These are phyloP conservation scores for Macroglossus sobrinus DNA, from an alignment of 2,113 vertebrate genomes.

Conservation along the genomic window DNA sequence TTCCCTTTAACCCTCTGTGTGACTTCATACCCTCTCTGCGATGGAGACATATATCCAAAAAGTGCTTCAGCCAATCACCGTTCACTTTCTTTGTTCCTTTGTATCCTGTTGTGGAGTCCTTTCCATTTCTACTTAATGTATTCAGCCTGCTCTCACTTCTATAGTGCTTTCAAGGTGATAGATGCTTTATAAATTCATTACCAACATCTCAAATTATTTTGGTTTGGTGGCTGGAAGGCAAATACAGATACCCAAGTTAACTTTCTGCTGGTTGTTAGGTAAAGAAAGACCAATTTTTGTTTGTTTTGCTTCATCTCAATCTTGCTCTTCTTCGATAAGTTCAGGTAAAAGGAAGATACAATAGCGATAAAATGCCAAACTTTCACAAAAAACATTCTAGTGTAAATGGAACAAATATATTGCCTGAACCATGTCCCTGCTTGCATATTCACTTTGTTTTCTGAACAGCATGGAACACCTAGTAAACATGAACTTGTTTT, in stretches of 20 bases:
- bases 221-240: not conserved
- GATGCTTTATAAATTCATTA: not conserved
- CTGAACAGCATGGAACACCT: rapidly evolving
- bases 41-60: not conserved
- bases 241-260: not conserved
- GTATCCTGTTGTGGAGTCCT: rapidly evolving
- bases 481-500: not conserved
- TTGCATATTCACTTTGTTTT: not conserved
- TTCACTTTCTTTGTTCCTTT: not conserved
- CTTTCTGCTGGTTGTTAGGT: not conserved
- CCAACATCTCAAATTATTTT: not conserved
- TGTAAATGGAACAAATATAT: not conserved
- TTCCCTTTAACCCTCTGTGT: not conserved
- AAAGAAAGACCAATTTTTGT: not conserved
- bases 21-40: not conserved
- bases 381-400: not conserved
- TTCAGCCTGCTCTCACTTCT: not conserved
- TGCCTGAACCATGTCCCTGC: not conserved
- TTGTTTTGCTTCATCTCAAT: not conserved
- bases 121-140: not conserved
- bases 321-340: not conserved
- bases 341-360: not conserved
- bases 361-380: not conserved
- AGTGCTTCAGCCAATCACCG: not conserved
- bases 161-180: not conserved